Evolutionary conservation across 2,797 vertebrate species (phyloP).

Genomic region (Rhinophrynus dorsalis): DNA sequence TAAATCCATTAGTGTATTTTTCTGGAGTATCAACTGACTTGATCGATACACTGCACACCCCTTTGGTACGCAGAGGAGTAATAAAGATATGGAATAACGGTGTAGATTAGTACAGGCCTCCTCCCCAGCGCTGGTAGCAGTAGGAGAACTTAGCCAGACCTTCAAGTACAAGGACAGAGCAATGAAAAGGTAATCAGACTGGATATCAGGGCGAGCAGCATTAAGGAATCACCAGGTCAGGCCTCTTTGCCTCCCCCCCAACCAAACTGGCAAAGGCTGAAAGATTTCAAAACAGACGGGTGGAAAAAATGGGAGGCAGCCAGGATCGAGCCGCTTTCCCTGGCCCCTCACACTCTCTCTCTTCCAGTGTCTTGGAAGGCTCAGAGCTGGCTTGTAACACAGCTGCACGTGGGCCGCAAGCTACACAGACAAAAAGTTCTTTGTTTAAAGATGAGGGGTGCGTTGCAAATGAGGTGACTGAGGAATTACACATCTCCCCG

Average conservation of each 20-base stretch:
- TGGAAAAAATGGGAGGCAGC: slow-evolving; percentile 15
- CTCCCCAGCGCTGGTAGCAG: no score
- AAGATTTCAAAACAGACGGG: slow-evolving; percentile 20
- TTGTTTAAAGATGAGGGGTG: slow-evolving; percentile 17
- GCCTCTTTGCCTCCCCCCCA: not conserved
- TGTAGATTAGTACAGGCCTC: no score
- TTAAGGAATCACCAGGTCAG: slow-evolving; percentile 1
- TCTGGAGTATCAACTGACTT: no score
- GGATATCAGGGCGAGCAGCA: not conserved
- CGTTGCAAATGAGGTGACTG: slow-evolving; percentile 12
- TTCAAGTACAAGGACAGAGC: no score
- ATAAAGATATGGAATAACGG: no score
- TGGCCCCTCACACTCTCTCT: slow-evolving; percentile 30
- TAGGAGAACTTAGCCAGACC: no score
- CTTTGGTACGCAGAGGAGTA: no score
- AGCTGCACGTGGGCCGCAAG: slow-evolving; percentile 29
- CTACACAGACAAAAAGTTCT: slow-evolving; percentile 32
- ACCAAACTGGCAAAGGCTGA: slow-evolving; percentile 29
- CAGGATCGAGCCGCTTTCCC: slow-evolving; percentile 25
- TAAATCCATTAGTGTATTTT: no score
- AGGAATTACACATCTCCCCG: not conserved
- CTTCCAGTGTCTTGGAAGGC: slow-evolving; percentile 24
- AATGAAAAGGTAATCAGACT: not conserved
- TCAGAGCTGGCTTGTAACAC: slow-evolving; percentile 24
- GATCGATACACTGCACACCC: no score